These are phyloP conservation scores for Metacarcinus magister DNA, from an alignment of 2,888 invertebrate genomes.

Conservation along the genomic window DNA sequence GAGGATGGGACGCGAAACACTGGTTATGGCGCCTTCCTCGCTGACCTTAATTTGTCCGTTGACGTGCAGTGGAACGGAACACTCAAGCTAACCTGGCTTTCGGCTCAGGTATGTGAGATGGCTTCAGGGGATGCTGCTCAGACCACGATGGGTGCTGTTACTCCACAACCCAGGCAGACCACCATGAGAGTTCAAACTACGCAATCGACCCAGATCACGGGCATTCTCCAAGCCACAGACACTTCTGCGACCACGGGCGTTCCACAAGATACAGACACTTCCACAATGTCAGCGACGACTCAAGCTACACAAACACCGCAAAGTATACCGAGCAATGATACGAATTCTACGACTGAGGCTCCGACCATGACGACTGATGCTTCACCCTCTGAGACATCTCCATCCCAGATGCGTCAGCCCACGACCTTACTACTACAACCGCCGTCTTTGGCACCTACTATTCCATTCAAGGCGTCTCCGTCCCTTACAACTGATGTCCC, in stretches of 20 bases:
- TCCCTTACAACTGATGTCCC: neutral
- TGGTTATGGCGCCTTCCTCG: constrained; percentile 77
- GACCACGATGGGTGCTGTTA: neutral
- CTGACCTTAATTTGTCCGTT: constrained; percentile 70
- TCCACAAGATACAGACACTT: no score
- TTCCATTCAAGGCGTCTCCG: neutral
- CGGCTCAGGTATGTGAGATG: constrained; percentile 67
- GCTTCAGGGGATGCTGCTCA: neutral
- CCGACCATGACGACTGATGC: neutral
- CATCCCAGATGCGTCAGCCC: neutral
- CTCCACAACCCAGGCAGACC: constrained; percentile 12
- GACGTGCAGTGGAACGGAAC: constrained; percentile 79
- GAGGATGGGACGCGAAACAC: neutral
- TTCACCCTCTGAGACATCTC: neutral
- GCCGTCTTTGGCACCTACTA: neutral
- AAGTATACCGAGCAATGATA: neutral
- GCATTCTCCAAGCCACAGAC: neutral
- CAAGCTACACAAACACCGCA: neutral
- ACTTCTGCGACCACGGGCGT: neutral
- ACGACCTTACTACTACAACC: neutral
- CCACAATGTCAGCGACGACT: neutral
- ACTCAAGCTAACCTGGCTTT: constrained; percentile 72
- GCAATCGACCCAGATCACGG: neutral
- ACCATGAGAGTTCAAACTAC: neutral
- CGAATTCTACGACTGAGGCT: neutral